These are phyloP conservation scores for Rotaria sp. DNA, from an alignment of 2,888 invertebrate genomes.

Conservation along the genomic window DNA sequence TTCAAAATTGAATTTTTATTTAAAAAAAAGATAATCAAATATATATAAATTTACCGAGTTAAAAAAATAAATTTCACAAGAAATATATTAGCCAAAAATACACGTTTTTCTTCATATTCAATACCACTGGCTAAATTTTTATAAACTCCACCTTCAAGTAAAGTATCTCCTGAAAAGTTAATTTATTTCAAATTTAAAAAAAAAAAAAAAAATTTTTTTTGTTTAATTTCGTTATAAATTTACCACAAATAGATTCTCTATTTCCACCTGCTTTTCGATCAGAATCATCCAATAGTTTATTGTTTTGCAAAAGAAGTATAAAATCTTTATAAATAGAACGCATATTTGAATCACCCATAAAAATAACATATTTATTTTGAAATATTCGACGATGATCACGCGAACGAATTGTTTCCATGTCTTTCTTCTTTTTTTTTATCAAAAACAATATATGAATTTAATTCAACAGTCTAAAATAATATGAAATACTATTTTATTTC, in stretches of 20 bases:
- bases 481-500: neutral
- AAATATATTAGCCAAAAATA: neutral
- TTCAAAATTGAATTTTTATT: too few relatives aligned
- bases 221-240: neutral
- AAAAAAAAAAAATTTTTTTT: neutral
- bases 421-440: neutral
- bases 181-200: neutral
- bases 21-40: too few relatives aligned
- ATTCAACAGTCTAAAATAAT: neutral
- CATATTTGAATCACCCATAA: slow-evolving; percentile 10
- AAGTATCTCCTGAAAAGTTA: neutral
- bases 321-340: slow-evolving; percentile 14
- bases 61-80: slow-evolving; percentile 1
- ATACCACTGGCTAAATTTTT: neutral
- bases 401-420: neutral
- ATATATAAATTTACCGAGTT: slow-evolving; percentile 5
- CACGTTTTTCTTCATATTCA: slow-evolving; percentile 25
- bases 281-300: neutral
- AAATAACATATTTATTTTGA: slow-evolving; percentile 14
- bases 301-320: neutral
- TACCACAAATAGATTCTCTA: neutral
- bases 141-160: neutral
- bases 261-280: slow-evolving; percentile 23
- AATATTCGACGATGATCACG: slow-evolving; percentile 11
- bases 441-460: neutral